phyloP scores from a whole-genome alignment of 2,113 vertebrate genomes.

The Natator depressus region DNA sequence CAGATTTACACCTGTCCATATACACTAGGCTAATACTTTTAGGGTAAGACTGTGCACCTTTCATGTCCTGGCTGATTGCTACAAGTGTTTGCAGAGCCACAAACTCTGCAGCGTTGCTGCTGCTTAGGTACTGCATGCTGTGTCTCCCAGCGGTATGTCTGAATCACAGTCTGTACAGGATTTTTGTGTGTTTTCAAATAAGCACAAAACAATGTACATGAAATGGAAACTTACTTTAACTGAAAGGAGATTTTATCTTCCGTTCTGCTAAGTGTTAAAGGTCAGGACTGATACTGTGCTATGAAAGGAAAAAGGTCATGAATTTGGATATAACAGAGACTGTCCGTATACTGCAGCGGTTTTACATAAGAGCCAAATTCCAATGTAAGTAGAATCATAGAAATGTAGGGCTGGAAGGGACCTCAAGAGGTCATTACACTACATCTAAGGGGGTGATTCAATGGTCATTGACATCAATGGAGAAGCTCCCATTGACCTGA shows the following conservation, averaged over 20 bases:
- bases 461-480: fast-evolving
- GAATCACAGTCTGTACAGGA: neutral
- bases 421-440: neutral
- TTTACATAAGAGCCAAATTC: neutral
- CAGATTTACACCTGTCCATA: neutral
- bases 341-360: neutral
- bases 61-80: constrained; percentile 31
- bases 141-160: neutral
- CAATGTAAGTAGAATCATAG: neutral
- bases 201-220: neutral
- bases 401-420: neutral
- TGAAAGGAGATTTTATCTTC: constrained; percentile 24
- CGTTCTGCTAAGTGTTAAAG: constrained; percentile 9
- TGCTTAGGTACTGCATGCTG: neutral
- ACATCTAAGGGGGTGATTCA: neutral
- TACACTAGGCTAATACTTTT: constrained; percentile 23
- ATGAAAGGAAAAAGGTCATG: neutral
- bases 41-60: constrained; percentile 8
- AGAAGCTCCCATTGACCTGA: neutral
- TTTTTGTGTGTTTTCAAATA: neutral
- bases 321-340: neutral
- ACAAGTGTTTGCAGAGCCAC: neutral
- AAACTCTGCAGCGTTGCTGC: neutral
- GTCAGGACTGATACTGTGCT: fast-evolving
- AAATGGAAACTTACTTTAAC: neutral